Conservation (phyloP, 53 echinoderm and acorn worm species). For the Hippasteria phrygiana region DNA sequence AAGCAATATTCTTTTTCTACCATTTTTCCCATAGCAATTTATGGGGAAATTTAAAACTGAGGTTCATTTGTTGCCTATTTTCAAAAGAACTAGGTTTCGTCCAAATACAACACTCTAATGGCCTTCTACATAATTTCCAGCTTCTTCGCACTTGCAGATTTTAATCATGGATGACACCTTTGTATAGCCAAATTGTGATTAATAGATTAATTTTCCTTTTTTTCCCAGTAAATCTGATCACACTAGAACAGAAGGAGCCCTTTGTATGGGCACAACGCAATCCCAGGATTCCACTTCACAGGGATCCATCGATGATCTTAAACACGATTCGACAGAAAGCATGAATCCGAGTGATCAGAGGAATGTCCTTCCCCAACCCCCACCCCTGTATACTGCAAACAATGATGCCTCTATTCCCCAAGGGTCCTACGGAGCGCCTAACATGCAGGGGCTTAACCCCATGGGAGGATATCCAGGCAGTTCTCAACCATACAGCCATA, state of each 20-base stretch:
- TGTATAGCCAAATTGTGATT: background rate
- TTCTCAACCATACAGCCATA: conserved; percentile 85
- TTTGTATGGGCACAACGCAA: conserved; percentile 61
- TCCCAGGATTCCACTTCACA: conserved; percentile 42
- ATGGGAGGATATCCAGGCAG: conserved; percentile 50
- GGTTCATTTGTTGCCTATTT: no score
- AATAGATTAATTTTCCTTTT: background rate
- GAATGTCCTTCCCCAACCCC: conserved; percentile 79
- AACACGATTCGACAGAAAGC: background rate
- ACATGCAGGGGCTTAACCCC: conserved; percentile 64
- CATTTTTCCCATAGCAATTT: no score
- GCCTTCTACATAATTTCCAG: no score
- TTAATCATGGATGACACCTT: background rate
- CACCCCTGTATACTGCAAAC: conserved; percentile 73
- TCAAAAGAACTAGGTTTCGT: no score
- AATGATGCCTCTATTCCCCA: conserved; percentile 39
- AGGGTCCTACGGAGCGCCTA: conserved; percentile 25
- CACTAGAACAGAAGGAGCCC: background rate
- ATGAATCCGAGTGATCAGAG: conserved; percentile 86
- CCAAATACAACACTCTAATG: no score
- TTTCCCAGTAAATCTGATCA: conserved; percentile 27
- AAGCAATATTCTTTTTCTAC: no score
- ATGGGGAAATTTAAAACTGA: no score
- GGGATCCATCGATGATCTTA: conserved; percentile 23
- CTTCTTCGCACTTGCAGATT: no score